Base-by-base conservation (phyloP, 2,797 vertebrate genomes). In the Acrossocheilus wenchowensis region DNA sequence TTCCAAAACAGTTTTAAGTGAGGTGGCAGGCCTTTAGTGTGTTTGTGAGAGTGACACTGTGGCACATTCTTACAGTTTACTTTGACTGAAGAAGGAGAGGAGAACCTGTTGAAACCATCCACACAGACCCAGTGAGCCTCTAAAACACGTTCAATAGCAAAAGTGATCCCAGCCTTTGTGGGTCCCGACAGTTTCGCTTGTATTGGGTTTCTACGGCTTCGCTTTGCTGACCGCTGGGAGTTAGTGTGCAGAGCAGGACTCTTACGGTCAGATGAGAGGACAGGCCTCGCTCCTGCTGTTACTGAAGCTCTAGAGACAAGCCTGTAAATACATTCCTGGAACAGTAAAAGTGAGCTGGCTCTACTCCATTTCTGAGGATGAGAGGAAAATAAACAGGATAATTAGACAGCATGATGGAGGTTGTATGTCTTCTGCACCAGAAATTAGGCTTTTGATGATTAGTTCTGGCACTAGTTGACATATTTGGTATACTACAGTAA, bases 101-200 rank as follows among this genome's bases (percentile, higher is more conserved):
- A 75, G 83, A 90, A 91, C 89, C 93, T 93, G 93, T 83, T 93
- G 82, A 93, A 93, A 88, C 78, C 90, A 92, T 94, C 90, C 90
- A 69, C 85, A 26, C 52, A 60, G 78, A 64, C 69, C 81, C 86
- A 71, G 52, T 45, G 86, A 91, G 85, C 85, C 90, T 43, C 81
- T 85, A 36, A 90, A 84, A 90, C 34, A 64, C 19, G n/a, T 34
- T 41, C 21, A 79, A 81, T 78, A n/a, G n/a, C 52, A 50, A 82
- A 82, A 45, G 8, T 4, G 21, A n/a, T 62, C 36, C 5, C 74
- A 21, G 50, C 23, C n/a, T 19, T 45, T 72, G 45, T 12, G 52
- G 45, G 77, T 57, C 64, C 74, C 5, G 7, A 21, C 26, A 57
- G 77, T 50, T 77, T 79, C 62, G 69, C 86, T 66, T 54, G 41